phyloP scores from a whole-genome alignment of 2,797 vertebrate genomes.

The Atherinosoma microstoma region DNA sequence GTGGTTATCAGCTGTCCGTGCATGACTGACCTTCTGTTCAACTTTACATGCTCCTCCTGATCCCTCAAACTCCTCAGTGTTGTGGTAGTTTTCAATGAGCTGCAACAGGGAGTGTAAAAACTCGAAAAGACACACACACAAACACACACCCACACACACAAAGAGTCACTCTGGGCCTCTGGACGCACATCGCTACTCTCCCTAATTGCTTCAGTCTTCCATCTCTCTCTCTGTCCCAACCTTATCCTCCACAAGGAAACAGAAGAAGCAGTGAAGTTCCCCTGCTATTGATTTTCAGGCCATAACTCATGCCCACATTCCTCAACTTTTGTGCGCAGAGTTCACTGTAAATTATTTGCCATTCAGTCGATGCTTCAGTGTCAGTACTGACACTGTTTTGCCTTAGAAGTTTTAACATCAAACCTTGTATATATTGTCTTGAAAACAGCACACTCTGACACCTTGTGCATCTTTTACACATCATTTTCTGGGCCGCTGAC shows the following conservation, averaged over 20 bases:
- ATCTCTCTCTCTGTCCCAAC: conserved; percentile 1
- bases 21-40: conserved; percentile 25
- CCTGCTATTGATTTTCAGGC: conserved; percentile 32
- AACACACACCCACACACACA: conserved; percentile 34
- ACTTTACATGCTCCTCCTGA: conserved; percentile 27
- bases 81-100: conserved; percentile 60
- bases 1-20: conserved; percentile 2
- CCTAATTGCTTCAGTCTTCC: conserved; percentile 61
- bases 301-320: conserved; percentile 36
- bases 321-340: conserved; percentile 31
- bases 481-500: conserved; percentile 18
- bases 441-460: conserved; percentile 37
- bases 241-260: conserved; percentile 24
- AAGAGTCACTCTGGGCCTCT: conserved; percentile 38
- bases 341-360: conserved; percentile 62
- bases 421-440: conserved; percentile 19
- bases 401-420: conserved; percentile 44
- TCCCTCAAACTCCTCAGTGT: conserved; percentile 43
- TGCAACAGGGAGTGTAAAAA: conserved; percentile 60
- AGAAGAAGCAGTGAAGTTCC: conserved; percentile 1
- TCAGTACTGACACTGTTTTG: conserved; percentile 27
- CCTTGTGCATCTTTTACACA: conserved; percentile 34
- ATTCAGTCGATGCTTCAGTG: conserved; percentile 35
- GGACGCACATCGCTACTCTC: conserved; percentile 62
- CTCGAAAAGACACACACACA: conserved; percentile 45